Conservation (phyloP, 92 coral and sea anemone species). For the Epizoanthus fatuus region DNA sequence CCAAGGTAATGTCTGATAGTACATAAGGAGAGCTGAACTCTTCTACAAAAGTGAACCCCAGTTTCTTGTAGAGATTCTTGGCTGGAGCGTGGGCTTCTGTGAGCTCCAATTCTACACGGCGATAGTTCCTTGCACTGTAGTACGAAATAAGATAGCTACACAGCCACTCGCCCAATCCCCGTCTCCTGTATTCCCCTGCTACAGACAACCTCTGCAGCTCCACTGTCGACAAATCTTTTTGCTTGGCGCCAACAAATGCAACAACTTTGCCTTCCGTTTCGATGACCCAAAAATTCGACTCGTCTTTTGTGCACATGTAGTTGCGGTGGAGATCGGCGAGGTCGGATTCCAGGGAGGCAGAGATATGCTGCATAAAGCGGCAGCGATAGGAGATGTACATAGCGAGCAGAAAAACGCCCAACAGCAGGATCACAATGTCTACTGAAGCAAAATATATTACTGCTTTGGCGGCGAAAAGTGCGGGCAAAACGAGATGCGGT, state of each 20-base stretch:
- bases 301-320: slow-evolving; percentile 70
- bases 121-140: slow-evolving; percentile 64
- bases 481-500: slow-evolving; percentile 55
- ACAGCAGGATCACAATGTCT: slow-evolving; percentile 11
- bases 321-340: slow-evolving; percentile 63
- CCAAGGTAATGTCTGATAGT: slow-evolving; percentile 66
- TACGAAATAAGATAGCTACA: slow-evolving; percentile 72
- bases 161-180: slow-evolving; percentile 77
- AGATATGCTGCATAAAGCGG: slow-evolving; percentile 74
- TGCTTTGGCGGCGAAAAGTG: slow-evolving; percentile 40
- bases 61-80: slow-evolving; percentile 75
- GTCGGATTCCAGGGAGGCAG: slow-evolving; percentile 71
- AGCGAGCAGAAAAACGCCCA: slow-evolving; percentile 29
- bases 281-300: slow-evolving; percentile 84
- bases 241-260: slow-evolving; percentile 80
- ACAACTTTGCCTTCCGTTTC: slow-evolving; percentile 60
- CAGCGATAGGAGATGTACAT: slow-evolving; percentile 65
- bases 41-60: slow-evolving; percentile 64
- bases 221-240: slow-evolving; percentile 61
- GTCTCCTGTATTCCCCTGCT: slow-evolving; percentile 68
- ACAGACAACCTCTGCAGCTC: slow-evolving; percentile 88
- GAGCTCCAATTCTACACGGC: slow-evolving; percentile 73
- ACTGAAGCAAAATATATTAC: slow-evolving; percentile 25
- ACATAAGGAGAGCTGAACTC: slow-evolving; percentile 62
- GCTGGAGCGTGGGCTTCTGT: slow-evolving; percentile 86